Evolutionary conservation across 2,113 vertebrate species (phyloP).

Genomic region (Solea senegalensis): DNA sequence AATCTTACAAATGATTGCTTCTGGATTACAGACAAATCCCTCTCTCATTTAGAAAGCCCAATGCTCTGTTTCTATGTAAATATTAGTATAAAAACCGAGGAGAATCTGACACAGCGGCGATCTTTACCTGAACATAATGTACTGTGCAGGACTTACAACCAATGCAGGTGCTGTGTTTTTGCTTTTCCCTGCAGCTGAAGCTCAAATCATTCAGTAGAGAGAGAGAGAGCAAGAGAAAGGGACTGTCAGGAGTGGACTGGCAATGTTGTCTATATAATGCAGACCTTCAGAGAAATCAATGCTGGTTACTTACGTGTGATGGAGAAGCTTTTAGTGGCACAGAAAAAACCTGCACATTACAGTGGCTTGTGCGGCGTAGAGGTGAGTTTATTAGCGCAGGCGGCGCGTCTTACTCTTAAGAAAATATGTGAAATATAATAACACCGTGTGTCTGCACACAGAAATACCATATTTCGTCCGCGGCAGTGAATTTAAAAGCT

Average conservation of each 20-base stretch:
- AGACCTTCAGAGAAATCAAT: slow-evolving; percentile 57
- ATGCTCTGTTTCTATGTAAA: background rate
- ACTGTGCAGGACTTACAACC: background rate
- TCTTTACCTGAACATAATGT: background rate
- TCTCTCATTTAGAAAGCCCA: slow-evolving; percentile 32
- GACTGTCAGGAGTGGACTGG: slow-evolving; percentile 20
- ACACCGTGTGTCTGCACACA: background rate
- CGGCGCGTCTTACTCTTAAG: background rate
- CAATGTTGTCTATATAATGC: slow-evolving; percentile 6
- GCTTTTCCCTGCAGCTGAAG: slow-evolving; percentile 1
- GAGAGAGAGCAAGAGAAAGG: background rate
- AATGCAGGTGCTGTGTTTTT: background rate
- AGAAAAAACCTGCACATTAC: slow-evolving; percentile 22
- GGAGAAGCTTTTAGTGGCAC: slow-evolving; percentile 35
- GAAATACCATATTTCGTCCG: background rate
- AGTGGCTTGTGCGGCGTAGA: slow-evolving; percentile 9
- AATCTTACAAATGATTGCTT: slow-evolving; percentile 53
- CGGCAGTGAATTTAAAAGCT: background rate
- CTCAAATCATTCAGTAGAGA: background rate
- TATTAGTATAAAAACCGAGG: background rate
- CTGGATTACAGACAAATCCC: slow-evolving; percentile 58
- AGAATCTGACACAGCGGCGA: background rate
- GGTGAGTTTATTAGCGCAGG: background rate
- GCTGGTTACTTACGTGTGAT: slow-evolving; percentile 32
- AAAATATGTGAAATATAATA: background rate